These are phyloP conservation scores for Rhyacophila evoluta DNA, from an alignment of 2,888 invertebrate species.

Conservation along the genomic window DNA sequence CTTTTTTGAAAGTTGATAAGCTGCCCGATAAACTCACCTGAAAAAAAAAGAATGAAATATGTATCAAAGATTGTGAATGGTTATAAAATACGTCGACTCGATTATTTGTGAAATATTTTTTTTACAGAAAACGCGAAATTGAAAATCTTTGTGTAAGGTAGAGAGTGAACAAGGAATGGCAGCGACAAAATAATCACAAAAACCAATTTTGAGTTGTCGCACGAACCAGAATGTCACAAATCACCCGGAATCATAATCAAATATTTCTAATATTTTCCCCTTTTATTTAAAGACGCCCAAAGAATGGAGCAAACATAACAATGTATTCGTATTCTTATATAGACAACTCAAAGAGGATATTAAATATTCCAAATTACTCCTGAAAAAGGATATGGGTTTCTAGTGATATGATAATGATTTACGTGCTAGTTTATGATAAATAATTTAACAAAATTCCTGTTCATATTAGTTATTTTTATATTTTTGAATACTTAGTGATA, in stretches of 20 bases:
- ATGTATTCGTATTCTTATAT: background rate
- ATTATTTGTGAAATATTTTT: background rate
- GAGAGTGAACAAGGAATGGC: background rate
- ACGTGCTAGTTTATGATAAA: background rate
- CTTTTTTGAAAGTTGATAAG: background rate
- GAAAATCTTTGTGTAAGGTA: background rate
- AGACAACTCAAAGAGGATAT: background rate
- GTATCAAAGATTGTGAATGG: background rate
- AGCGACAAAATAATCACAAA: constrained; percentile 14
- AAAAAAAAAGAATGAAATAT: background rate
- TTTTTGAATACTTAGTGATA: too few relatives aligned
- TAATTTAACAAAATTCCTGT: background rate
- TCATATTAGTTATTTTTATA: too few relatives aligned
- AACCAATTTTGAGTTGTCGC: constrained; percentile 18
- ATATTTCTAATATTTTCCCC: constrained; percentile 13
- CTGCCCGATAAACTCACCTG: constrained; percentile 8
- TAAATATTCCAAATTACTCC: background rate
- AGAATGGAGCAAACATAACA: background rate
- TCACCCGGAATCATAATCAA: constrained; percentile 4
- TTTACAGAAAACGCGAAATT: background rate
- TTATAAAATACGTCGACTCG: background rate
- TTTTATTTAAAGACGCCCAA: background rate
- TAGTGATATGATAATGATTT: background rate
- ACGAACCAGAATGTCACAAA: constrained; percentile 6
- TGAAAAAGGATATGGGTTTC: background rate